Base-by-base conservation (phyloP, 2,797 vertebrate genomes). In the Gymnopithys bicolor region DNA sequence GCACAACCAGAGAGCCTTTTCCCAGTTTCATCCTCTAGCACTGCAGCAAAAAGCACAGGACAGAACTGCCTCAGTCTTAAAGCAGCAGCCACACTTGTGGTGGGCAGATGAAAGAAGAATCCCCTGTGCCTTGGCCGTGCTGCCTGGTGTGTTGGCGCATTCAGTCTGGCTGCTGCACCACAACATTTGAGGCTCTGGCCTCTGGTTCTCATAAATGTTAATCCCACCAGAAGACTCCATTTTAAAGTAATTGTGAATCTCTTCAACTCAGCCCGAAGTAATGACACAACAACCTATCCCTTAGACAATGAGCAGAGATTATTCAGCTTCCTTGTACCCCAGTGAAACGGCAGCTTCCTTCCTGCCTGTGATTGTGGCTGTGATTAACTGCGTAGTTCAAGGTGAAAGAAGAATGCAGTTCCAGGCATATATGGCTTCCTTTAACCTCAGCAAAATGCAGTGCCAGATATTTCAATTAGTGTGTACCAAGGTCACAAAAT, bases 391-490 rank as follows among this genome's bases (percentile, higher is more conserved):
- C 2, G 5, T 43, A 62, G 94, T 96, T 97, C 96, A 97, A 96
- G 94, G 92, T 95, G 90, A 97, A 96, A 88, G 82, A 96, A 96
- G 93, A 96, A 95, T 95, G 89, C 13, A 1, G 83, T 84, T 95
- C 92, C 84, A 95, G 94, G 91, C 85, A 19, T 69, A 7, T 60
- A 87, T 70, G 93, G 80, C 82, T 97, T 96, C 88, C 93, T 96
- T 97, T 97, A 97, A 96, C 95, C 86, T 96, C 84, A 87, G 85
- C 91, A 92, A 96, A 95, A 95, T 92, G 80, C 49, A 58, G 84
- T 69, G 92, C 92, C 96, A 97, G 93, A 97, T 97, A 97, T 96
- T 98, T 98, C 97, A 98, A 96, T 97, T 98, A 97, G 97, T 69
- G 89, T 85, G 77, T 80, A 90, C 93, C 76, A 87, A 95, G 94